These are phyloP conservation scores for Okapia johnstoni DNA, from an alignment of 2,113 vertebrate species.

Conservation along the genomic window DNA sequence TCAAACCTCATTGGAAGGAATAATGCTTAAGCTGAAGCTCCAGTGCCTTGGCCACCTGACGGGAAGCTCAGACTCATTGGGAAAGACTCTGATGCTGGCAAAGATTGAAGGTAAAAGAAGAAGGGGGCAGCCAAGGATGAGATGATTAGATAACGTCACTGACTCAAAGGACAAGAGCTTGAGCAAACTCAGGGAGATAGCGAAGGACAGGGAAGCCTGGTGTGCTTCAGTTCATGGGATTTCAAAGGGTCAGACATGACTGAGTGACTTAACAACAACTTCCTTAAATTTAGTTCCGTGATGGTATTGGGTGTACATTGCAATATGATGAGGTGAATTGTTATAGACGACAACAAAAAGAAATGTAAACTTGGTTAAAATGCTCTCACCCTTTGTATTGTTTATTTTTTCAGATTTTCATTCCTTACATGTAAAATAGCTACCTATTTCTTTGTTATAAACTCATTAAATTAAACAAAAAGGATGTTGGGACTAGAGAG, in stretches of 20 bases:
- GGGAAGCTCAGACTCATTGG: not conserved
- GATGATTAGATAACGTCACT: not conserved
- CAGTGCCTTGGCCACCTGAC: not conserved
- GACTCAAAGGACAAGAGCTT: not conserved
- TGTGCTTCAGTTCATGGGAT: not conserved
- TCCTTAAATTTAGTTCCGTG: constrained; percentile 68
- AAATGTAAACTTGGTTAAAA: constrained; percentile 52
- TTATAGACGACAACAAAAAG: constrained; percentile 49
- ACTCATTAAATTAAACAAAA: constrained; percentile 62
- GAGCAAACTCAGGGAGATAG: not conserved
- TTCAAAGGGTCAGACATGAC: not conserved
- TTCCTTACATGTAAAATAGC: constrained; percentile 66
- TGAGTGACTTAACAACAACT: constrained; percentile 4
- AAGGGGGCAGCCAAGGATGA: not conserved
- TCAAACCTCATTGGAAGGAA: not conserved
- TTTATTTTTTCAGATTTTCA: constrained; percentile 49
- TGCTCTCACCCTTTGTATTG: constrained; percentile 58
- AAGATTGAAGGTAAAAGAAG: not conserved
- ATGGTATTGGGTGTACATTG: constrained; percentile 65
- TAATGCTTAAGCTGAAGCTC: not conserved
- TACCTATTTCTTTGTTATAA: constrained; percentile 61
- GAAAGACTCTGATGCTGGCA: not conserved
- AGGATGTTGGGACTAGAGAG: not conserved
- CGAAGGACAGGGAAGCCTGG: not conserved
- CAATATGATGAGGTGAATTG: constrained; percentile 49